These are phyloP conservation scores for Cerastis rubricosa DNA, from an alignment of 2,888 invertebrate genomes.

Conservation along the genomic window DNA sequence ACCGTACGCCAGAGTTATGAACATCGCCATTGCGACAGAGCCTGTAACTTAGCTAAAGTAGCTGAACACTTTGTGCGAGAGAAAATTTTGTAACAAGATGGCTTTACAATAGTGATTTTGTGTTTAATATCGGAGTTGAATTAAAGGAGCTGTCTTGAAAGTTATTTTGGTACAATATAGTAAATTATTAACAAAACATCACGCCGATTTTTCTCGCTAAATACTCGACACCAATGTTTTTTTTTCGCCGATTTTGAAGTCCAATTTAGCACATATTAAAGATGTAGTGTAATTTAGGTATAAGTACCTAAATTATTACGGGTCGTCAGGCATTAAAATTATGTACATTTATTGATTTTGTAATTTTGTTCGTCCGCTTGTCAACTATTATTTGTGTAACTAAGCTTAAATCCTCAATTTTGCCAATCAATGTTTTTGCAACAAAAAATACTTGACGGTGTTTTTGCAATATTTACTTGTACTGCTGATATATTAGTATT, in stretches of 20 bases:
- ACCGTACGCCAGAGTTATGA: slow-evolving; percentile 45
- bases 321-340: slow-evolving; percentile 19
- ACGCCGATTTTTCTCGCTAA: not conserved
- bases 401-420: slow-evolving; percentile 18
- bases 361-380: slow-evolving; percentile 27
- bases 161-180: not conserved
- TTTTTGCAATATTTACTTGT: too few species aligned
- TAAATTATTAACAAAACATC: too few species aligned
- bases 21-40: slow-evolving; percentile 42
- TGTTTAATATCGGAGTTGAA: not conserved
- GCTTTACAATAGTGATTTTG: not conserved
- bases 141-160: slow-evolving; percentile 10
- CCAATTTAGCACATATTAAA: slow-evolving; percentile 29
- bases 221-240: slow-evolving; percentile 15
- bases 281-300: too few species aligned
- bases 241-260: slow-evolving; percentile 13
- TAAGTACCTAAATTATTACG: slow-evolving; percentile 15
- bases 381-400: slow-evolving; percentile 11
- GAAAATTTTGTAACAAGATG: slow-evolving; percentile 20
- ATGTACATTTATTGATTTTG: slow-evolving; percentile 24
- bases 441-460: too few species aligned
- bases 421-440: not conserved
- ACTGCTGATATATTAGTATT: too few species aligned
- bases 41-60: slow-evolving; percentile 20
- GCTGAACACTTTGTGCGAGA: slow-evolving; percentile 9